Conservation (phyloP, 2,113 vertebrate genomes). For the Prochilodus magdalenae region DNA sequence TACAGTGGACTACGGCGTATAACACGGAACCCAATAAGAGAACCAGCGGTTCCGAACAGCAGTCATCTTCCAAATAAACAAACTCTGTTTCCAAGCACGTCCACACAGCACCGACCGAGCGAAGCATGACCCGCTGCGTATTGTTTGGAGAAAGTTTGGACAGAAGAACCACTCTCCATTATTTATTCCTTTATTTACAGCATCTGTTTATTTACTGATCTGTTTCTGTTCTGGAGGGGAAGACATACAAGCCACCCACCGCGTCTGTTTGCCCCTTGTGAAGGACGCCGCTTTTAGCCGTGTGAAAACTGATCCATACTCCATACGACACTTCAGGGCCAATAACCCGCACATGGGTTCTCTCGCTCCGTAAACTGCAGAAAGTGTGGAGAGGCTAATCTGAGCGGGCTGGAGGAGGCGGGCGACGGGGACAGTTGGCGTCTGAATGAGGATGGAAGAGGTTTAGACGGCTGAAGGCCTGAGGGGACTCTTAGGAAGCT, state of each 20-base stretch:
- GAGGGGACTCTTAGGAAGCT: constrained; percentile 63
- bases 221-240: not conserved
- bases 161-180: not conserved
- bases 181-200: not conserved
- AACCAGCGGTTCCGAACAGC: not conserved
- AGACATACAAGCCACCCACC: not conserved
- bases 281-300: not conserved
- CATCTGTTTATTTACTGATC: not conserved
- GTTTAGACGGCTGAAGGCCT: constrained; percentile 43
- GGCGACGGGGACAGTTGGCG: constrained; percentile 6
- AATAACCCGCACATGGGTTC: constrained; percentile 16
- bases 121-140: not conserved
- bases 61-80: not conserved
- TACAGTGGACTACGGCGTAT: no score
- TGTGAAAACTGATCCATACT: no score
- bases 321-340: not conserved
- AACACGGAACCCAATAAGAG: not conserved
- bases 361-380: constrained; percentile 7
- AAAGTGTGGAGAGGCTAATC: constrained; percentile 31
- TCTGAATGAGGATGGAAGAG: constrained; percentile 30
- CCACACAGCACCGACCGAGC: not conserved
- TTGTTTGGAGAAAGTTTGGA: not conserved
- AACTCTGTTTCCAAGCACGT: not conserved
- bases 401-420: not conserved
- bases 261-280: not conserved